Evolutionary conservation across 2,888 invertebrate genomes (phyloP), one percentile per base, ranked within the genome.

Genomic region (Eupithecia exiguata): DNA sequence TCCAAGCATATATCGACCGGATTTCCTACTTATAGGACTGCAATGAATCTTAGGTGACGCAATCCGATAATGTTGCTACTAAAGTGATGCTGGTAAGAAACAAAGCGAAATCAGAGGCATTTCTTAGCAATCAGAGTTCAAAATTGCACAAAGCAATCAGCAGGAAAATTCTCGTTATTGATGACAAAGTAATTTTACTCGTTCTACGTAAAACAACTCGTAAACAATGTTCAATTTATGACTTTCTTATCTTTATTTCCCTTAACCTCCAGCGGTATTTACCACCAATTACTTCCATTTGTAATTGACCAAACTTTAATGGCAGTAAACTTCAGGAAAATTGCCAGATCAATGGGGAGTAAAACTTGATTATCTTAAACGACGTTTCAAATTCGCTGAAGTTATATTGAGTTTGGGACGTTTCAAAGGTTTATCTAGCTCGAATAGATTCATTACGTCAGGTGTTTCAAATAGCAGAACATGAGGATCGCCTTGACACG

Each of bases 1-100:
- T 87, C 89, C 89, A 89, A 87, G 77, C 81, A 81, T 80, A 85
- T 87, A 89, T 89, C 88, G 89, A 88, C 84, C 88, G 83, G 74
- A 68, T 70, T 75, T 73, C 70, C 68, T 72, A 77, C 77, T 80
- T 73, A 58, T 25, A 79, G 72, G 68, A 81, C 84, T 84, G 85
- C 83, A 85, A 84, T 83, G 82, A 84, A 82, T 82, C 80, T 79
- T 77, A 71, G 70, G 74, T 78, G 79, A 74, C 78, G 76, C 72
- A 70, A 72, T 74, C 77, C 75, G 70, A 79, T 79, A 79, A 76
- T 71, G 69, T 75, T 75, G 67, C 69, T 77, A 74, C 67, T 66
- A 21, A 49, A 74, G 77, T 76, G 68, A 74, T 72, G 68, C 66
- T 65, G 69, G 62, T 25, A 25, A 70, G n/a, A 38, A 70, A 63